phyloP scores from a whole-genome alignment of 2,113 vertebrate genomes.

The Tupaia tana region DNA sequence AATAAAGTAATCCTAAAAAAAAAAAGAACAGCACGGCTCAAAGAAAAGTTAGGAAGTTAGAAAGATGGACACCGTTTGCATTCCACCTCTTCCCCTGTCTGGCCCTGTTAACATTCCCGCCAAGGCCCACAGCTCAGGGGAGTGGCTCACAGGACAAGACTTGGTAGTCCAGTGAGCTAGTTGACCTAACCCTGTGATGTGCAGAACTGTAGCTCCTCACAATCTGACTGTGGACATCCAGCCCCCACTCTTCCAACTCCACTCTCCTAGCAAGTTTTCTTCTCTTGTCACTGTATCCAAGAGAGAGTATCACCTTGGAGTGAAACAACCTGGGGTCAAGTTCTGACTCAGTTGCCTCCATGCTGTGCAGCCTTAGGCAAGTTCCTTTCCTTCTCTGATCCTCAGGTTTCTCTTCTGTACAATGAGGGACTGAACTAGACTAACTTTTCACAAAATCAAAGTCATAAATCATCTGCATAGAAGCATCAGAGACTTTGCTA shows the following conservation, averaged over 20 bases:
- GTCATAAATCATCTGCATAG: neutral
- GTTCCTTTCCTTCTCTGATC: slow-evolving; percentile 6
- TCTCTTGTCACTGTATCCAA: neutral
- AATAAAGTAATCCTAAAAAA: too few relatives aligned
- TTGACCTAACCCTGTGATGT: neutral
- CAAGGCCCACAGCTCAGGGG: too few relatives aligned
- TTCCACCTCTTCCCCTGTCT: neutral
- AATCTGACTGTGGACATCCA: neutral
- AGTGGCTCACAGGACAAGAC: too few relatives aligned
- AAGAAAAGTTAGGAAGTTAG: neutral
- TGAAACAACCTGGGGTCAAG: neutral
- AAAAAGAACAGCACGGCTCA: neutral
- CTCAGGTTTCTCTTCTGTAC: neutral
- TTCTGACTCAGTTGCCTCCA: neutral
- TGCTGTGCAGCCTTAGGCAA: neutral
- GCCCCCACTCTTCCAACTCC: neutral
- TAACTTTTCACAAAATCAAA: neutral
- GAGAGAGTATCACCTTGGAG: neutral
- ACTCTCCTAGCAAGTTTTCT: neutral
- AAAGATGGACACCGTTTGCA: neutral
- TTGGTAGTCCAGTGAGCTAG: too few relatives aligned
- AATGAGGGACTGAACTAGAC: neutral
- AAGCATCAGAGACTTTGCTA: neutral
- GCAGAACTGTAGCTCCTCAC: fast-evolving
- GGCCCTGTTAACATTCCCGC: fast-evolving